These are phyloP conservation scores for Daphoenositta chrysoptera DNA, from an alignment of 2,113 vertebrate species.

Conservation along the genomic window DNA sequence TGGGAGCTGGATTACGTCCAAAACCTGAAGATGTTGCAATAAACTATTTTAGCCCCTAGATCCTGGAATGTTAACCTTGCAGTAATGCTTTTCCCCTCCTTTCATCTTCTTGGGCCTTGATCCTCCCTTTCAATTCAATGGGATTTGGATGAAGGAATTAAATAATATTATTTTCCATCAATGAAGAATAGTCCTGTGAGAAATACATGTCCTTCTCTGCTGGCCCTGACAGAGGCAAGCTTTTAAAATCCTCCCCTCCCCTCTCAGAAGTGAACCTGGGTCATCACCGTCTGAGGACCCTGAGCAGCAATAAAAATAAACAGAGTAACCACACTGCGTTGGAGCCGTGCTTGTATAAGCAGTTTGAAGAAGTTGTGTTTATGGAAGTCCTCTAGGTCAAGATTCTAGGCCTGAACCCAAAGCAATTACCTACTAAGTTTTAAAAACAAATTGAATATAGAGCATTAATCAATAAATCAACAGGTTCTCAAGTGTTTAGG, in stretches of 20 bases:
- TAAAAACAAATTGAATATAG: constrained; percentile 62
- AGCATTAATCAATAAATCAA: constrained; percentile 68
- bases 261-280: constrained; percentile 56
- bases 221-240: constrained; percentile 58
- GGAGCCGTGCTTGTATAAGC: constrained; percentile 72
- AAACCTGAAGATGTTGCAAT: constrained; percentile 31
- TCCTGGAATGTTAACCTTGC: constrained; percentile 36
- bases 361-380: constrained; percentile 75
- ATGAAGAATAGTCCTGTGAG: constrained; percentile 1
- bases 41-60: not conserved
- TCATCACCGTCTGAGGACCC: constrained; percentile 65
- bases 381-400: constrained; percentile 68
- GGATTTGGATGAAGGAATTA: constrained; percentile 16
- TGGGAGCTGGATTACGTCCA: not conserved
- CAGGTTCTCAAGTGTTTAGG: constrained; percentile 64
- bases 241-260: constrained; percentile 46
- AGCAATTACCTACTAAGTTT: constrained; percentile 57
- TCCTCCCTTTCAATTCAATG: constrained; percentile 36
- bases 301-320: constrained; percentile 80
- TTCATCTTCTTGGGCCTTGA: constrained; percentile 35
- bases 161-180: constrained; percentile 46
- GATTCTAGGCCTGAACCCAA: constrained; percentile 57
- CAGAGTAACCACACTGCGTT: constrained; percentile 75
- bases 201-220: constrained; percentile 50
- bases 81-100: not conserved